A percentile compares a stretch with the other conserved stretches of the same genome.
These are phyloP conservation scores for Andrena chrysosceles DNA, from an alignment of 2,888 invertebrate species.

Conservation along the genomic window DNA sequence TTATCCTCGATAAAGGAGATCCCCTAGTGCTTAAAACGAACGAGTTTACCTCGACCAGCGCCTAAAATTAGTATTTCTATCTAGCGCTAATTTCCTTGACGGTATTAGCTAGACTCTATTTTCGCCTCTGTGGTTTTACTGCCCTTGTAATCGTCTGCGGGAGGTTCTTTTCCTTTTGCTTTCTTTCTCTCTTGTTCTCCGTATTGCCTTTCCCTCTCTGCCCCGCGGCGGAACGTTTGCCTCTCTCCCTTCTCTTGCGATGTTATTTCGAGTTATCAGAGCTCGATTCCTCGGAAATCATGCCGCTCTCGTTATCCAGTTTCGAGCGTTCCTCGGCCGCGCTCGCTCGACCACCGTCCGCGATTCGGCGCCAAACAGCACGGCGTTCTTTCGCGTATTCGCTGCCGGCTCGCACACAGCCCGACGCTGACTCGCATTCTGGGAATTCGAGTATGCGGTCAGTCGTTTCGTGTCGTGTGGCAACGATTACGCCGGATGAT, in stretches of 20 bases:
- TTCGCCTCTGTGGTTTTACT: conserved; percentile 13
- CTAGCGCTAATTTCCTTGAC: conserved; percentile 13
- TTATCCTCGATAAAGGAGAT: background rate
- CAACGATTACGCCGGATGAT: conserved; percentile 66
- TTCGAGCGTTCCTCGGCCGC: conserved; percentile 13
- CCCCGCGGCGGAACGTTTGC: background rate
- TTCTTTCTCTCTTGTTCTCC: background rate
- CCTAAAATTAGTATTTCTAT: conserved; percentile 1
- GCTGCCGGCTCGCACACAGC: conserved; percentile 13
- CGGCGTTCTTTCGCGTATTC: conserved; percentile 20
- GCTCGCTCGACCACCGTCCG: conserved; percentile 11
- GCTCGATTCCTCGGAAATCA: conserved; percentile 25
- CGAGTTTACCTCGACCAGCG: conserved; percentile 1
- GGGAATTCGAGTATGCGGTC: conserved; percentile 63
- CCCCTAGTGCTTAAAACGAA: background rate
- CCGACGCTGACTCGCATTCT: conserved; percentile 63
- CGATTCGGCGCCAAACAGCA: conserved; percentile 42
- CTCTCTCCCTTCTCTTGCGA: background rate
- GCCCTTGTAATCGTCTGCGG: background rate
- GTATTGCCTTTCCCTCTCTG: background rate
- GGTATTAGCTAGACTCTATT: background rate
- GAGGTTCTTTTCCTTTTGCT: background rate
- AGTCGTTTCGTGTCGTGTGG: conserved; percentile 66
- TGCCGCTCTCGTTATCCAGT: conserved; percentile 37
- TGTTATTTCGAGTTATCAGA: conserved; percentile 29